Conservation (phyloP, 1,140 invertebrate genomes). For the Onthophagus taurus region DNA sequence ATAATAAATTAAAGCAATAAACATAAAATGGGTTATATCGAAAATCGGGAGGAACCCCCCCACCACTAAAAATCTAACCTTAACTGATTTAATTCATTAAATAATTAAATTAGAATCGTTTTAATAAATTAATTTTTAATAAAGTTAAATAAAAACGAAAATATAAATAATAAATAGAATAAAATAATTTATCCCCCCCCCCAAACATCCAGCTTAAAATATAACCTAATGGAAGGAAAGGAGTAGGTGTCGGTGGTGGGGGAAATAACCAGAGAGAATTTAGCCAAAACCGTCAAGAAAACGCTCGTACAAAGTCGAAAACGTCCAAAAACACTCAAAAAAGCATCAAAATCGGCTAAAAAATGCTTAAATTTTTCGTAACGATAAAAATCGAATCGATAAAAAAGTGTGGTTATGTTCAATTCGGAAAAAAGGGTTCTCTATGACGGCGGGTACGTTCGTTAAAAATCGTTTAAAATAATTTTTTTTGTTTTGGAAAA, state of each 20-base stretch:
- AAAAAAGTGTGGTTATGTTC: conserved; percentile 37
- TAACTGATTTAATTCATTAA: too few relatives aligned
- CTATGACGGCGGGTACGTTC: conserved; percentile 3
- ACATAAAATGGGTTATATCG: too few relatives aligned
- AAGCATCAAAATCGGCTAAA: background rate
- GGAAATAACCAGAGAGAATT: conserved; percentile 7
- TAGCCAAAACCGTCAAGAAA: background rate
- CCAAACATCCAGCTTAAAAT: too few relatives aligned
- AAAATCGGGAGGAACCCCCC: too few relatives aligned
- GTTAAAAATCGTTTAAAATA: conserved; percentile 19
- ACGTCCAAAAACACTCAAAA: conserved; percentile 2
- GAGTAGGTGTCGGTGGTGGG: background rate
- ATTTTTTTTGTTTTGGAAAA: conserved; percentile 16
- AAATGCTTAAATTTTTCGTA: background rate
- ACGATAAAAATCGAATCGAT: conserved; percentile 31
- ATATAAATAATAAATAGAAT: too few relatives aligned
- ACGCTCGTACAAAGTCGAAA: background rate
- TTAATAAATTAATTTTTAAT: too few relatives aligned
- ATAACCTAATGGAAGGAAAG: background rate
- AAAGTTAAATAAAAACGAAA: too few relatives aligned
- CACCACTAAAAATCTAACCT: too few relatives aligned
- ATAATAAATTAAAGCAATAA: conserved; percentile 11
- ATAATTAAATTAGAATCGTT: too few relatives aligned
- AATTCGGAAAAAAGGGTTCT: background rate
- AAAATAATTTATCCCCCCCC: too few relatives aligned